Evolutionary conservation across 2,888 invertebrate species (phyloP), one percentile per base, ranked within the genome.

Genomic region (Agrochola lota): DNA sequence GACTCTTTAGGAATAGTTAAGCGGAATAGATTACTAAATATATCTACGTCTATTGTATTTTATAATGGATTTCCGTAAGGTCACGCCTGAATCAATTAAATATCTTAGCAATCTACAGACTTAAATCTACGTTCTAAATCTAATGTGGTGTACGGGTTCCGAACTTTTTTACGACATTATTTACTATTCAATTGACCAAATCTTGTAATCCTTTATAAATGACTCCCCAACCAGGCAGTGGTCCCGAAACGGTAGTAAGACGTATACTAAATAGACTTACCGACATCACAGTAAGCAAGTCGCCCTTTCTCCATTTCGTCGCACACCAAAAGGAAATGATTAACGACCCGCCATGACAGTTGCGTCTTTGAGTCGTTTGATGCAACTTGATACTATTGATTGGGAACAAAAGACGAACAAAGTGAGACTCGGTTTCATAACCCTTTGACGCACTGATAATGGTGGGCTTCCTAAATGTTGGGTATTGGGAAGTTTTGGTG

Each of bases 381-480:
- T 89, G 93, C 91, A 94, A 94, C 92, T 91, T 90, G 91, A 93
- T 92, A 93, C 92, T 90, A 91, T 92, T 91, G 93, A 92, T 91
- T 91, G 91, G 89, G 90, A 88, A 87, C 84, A 88, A 84, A 85
- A 88, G 88, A 89, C 87, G 91, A 89, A 91, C 88, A 83, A 74
- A 71, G 59, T 67, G 23, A 7, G 73, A 71, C 30, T 73, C 52
- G 12, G 30, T 77, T 74, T 77, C 77, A 78, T 73, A 85, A 76
- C 72, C 77, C 81, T 88, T 81, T 78, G 77, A 81, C 49, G 15
- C 52, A n/a, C 57, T 60, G 26, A 49, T 64, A 75, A 71, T 81
- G 60, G 64, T 64, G 57, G 15, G 57, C 62, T 62, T 71, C 77
- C 69, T 59, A 23, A 66, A 71, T 71, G 67, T 59, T 60, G 49